Conservation (phyloP, 92 coral and sea anemone species). For the Virgularia gustaviana region DNA sequence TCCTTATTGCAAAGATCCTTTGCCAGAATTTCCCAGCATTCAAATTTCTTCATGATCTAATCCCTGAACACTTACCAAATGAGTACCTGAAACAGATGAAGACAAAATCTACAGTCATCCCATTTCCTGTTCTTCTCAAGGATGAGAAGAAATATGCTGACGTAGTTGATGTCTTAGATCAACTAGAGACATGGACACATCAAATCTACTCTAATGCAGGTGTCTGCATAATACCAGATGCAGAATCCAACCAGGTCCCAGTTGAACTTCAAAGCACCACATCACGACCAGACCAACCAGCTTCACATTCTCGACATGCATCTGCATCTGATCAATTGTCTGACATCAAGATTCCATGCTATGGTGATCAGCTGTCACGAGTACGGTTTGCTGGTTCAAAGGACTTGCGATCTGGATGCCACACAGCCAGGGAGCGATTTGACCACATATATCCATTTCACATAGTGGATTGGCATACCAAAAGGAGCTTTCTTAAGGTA, state of each 20-base stretch:
- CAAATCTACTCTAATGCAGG: conserved; percentile 50
- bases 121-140: conserved; percentile 57
- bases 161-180: conserved; percentile 56
- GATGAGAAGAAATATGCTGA: conserved; percentile 61
- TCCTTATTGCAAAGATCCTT: conserved; percentile 38
- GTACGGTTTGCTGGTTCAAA: conserved; percentile 61
- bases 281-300: conserved; percentile 60
- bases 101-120: conserved; percentile 46
- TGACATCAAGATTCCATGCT: conserved; percentile 54
- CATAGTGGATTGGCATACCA: conserved; percentile 59
- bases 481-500: conserved; percentile 58
- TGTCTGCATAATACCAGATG: conserved; percentile 4
- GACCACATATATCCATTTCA: conserved; percentile 60
- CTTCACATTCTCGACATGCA: conserved; percentile 51
- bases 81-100: conserved; percentile 42
- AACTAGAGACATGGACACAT: conserved; percentile 55
- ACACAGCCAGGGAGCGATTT: conserved; percentile 53
- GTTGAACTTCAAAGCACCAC: neutral
- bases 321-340: conserved; percentile 47
- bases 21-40: conserved; percentile 48
- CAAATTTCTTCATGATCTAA: conserved; percentile 41
- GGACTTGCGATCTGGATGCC: conserved; percentile 55
- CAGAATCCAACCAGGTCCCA: neutral
- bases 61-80: conserved; percentile 26
- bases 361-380: conserved; percentile 63